Percentiles rank a stretch among this genome's conserved stretches.
phyloP scores from a whole-genome alignment of 2,888 invertebrate genomes.

The Dendrolimus pini region DNA sequence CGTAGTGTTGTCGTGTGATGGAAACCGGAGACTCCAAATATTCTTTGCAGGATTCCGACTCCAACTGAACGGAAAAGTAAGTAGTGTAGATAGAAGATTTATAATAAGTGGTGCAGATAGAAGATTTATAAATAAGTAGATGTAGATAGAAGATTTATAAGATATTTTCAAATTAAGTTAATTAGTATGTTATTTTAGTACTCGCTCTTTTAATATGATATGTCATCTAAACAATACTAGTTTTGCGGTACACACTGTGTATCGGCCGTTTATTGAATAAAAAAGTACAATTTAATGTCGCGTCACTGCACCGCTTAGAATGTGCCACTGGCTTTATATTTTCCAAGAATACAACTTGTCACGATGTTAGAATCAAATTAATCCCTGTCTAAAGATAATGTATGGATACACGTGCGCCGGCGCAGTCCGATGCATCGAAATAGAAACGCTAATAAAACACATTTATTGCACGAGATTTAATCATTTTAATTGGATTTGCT shows the following conservation, averaged over 20 bases:
- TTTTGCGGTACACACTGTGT: too few relatives aligned
- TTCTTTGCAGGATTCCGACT: conserved; percentile 52
- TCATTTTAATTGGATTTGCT: conserved; percentile 13
- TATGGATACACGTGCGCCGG: conserved; percentile 41
- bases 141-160: conserved; percentile 1
- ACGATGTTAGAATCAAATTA: conserved; percentile 62
- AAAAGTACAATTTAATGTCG: too few relatives aligned
- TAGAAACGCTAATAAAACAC: conserved; percentile 18
- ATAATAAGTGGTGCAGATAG: too few relatives aligned
- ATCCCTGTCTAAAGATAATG: conserved; percentile 56
- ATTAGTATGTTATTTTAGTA: too few relatives aligned
- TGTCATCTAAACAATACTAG: too few relatives aligned
- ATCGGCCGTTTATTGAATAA: too few relatives aligned
- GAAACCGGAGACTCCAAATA: conserved; percentile 47
- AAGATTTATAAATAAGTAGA: not conserved
- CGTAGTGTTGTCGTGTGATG: conserved; percentile 18
- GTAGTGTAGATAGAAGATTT: too few relatives aligned
- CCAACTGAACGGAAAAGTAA: conserved; percentile 35
- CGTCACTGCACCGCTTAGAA: not conserved
- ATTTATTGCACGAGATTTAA: conserved; percentile 8
- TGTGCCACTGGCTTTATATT: not conserved
- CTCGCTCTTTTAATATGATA: too few relatives aligned
- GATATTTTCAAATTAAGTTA: too few relatives aligned
- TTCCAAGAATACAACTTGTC: conserved; percentile 21
- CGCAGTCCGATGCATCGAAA: conserved; percentile 12